phyloP scores from a whole-genome alignment of 2,888 invertebrate species.

The Anthrax anthrax region DNA sequence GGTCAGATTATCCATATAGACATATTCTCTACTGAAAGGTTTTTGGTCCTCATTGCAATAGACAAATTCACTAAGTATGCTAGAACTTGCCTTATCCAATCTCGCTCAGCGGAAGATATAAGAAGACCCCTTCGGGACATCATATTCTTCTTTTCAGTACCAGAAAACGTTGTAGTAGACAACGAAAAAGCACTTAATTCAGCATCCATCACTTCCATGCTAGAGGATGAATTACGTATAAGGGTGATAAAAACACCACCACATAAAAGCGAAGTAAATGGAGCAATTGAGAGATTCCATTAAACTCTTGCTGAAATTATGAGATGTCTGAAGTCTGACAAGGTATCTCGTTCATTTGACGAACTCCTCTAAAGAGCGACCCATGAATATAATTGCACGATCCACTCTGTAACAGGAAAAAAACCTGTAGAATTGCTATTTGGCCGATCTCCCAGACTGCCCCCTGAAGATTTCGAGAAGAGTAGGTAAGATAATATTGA shows the following conservation, averaged over 20 bases:
- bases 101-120: slow-evolving; percentile 9
- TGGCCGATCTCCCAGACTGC: slow-evolving; percentile 5
- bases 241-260: too few relatives aligned
- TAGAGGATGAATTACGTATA: slow-evolving; percentile 11
- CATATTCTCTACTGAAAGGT: slow-evolving; percentile 8
- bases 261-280: too few relatives aligned
- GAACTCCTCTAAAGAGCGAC: too few relatives aligned
- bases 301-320: slow-evolving; percentile 12
- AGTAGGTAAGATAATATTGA: too few relatives aligned
- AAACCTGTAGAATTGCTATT: too few relatives aligned
- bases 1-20: slow-evolving; percentile 13
- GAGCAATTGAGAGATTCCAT: slow-evolving; percentile 12
- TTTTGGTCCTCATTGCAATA: slow-evolving; percentile 7
- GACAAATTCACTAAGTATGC: slow-evolving; percentile 13
- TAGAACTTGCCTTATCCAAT: slow-evolving; percentile 4
- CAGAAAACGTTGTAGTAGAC: slow-evolving; percentile 12
- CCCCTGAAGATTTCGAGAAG: slow-evolving; percentile 6
- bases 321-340: too few relatives aligned
- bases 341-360: slow-evolving; percentile 12
- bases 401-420: slow-evolving; percentile 10
- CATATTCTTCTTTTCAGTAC: slow-evolving; percentile 11
- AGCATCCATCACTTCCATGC: slow-evolving; percentile 9
- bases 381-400: slow-evolving; percentile 10
- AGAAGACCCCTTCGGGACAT: slow-evolving; percentile 10
- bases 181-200: slow-evolving; percentile 14